phyloP scores from a whole-genome alignment of 1,140 invertebrate species.

The Brachionus angularis region DNA sequence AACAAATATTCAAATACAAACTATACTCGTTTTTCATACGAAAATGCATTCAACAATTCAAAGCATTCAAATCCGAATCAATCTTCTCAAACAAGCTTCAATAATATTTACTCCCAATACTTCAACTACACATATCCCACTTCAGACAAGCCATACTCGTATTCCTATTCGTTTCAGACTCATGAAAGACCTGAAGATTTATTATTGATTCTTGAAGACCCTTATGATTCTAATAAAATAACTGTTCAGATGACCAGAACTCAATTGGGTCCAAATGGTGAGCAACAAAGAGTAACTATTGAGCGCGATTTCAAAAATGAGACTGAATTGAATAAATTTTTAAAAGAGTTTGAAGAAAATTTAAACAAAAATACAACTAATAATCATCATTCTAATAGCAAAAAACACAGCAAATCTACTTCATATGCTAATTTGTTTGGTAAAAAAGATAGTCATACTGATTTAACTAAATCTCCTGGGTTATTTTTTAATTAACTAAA shows the following conservation, averaged over 20 bases:
- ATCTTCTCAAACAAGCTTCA: not conserved
- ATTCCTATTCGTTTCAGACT: slow-evolving; percentile 26
- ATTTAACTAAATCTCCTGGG: too few species aligned
- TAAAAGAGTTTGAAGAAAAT: slow-evolving; percentile 32
- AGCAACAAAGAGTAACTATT: slow-evolving; percentile 39
- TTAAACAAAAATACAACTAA: slow-evolving; percentile 31
- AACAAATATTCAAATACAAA: not conserved
- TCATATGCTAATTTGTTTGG: not conserved
- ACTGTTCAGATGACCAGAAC: slow-evolving; percentile 41
- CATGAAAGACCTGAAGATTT: slow-evolving; percentile 27
- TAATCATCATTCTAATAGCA: not conserved
- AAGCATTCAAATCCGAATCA: too few species aligned
- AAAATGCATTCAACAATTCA: too few species aligned
- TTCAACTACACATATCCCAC: slow-evolving; percentile 20
- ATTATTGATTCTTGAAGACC: slow-evolving; percentile 31
- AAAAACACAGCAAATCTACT: not conserved
- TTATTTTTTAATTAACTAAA: not conserved
- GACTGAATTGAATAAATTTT: slow-evolving; percentile 31
- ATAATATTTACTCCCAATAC: slow-evolving; percentile 20
- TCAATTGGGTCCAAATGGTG: slow-evolving; percentile 40
- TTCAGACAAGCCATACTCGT: not conserved
- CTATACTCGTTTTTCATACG: not conserved
- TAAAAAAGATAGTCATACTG: too few species aligned
- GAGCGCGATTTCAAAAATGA: slow-evolving; percentile 43
- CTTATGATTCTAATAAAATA: slow-evolving; percentile 32